These are phyloP conservation scores for Parnassius smintheus DNA, from an alignment of 2,888 invertebrate genomes.

Conservation along the genomic window DNA sequence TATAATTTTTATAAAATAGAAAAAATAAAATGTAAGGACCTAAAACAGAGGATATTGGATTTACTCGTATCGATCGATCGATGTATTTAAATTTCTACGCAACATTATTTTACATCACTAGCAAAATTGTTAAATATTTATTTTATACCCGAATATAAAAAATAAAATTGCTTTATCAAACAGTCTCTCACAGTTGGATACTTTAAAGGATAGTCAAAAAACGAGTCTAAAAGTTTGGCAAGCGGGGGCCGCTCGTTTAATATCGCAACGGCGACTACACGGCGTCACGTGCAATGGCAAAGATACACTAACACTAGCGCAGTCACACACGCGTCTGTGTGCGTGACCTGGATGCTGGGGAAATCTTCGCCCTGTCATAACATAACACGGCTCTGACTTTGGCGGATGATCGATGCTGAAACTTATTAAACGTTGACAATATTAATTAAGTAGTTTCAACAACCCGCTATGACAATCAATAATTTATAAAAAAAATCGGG, in stretches of 20 bases:
- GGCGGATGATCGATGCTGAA: slow-evolving; percentile 12
- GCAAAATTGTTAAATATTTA: no score
- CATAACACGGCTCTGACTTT: slow-evolving; percentile 18
- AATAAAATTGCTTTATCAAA: no score
- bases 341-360: slow-evolving; percentile 47
- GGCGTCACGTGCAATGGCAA: slow-evolving; percentile 68
- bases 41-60: no score
- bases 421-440: background rate
- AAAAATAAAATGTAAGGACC: no score
- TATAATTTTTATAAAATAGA: no score
- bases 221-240: slow-evolving; percentile 34
- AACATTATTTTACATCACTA: no score
- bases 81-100: no score
- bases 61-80: no score
- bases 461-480: no score
- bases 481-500: no score
- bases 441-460: background rate
- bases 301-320: slow-evolving; percentile 56
- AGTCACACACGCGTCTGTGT: slow-evolving; percentile 35
- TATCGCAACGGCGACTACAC: slow-evolving; percentile 66
- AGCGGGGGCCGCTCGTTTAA: slow-evolving; percentile 58
- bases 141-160: no score
- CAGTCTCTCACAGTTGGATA: no score
- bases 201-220: background rate
- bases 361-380: slow-evolving; percentile 35